Evolutionary conservation across 2,888 invertebrate species (phyloP).

Genomic region (Lypha dubia): DNA sequence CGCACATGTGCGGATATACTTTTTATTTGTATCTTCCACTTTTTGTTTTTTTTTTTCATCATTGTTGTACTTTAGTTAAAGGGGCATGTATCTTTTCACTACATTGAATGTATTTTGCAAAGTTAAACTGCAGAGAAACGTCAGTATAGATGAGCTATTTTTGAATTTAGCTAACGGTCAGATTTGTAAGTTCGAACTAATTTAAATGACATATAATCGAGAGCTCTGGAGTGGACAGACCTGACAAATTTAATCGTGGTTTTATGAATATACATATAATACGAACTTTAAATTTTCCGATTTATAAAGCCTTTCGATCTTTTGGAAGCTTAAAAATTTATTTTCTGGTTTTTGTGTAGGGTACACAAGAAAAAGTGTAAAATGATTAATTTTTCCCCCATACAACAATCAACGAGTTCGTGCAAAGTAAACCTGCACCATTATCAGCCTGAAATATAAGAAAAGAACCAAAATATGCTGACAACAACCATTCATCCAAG

Average conservation of each 20-base stretch:
- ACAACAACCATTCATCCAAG: conserved; percentile 44
- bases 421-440: conserved; percentile 57
- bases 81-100: conserved; percentile 38
- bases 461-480: conserved; percentile 41
- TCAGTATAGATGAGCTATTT: not conserved
- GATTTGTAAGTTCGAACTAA: not conserved
- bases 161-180: not conserved
- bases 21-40: conserved; percentile 58
- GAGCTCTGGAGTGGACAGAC: too few relatives aligned
- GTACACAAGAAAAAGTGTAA: conserved; percentile 25
- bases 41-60: conserved; percentile 29
- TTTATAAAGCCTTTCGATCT: not conserved
- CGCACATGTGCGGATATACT: conserved; percentile 72
- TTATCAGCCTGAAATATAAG: conserved; percentile 46
- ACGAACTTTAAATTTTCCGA: too few relatives aligned
- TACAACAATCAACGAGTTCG: conserved; percentile 47
- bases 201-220: not conserved
- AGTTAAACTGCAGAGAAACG: conserved; percentile 34
- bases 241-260: too few relatives aligned
- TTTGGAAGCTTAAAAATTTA: not conserved
- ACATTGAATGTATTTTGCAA: conserved; percentile 30
- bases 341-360: conserved; percentile 19
- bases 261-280: too few relatives aligned
- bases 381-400: conserved; percentile 14
- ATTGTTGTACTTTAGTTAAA: conserved; percentile 44